phyloP scores from a whole-genome alignment of 2,113 vertebrate genomes.

The Salvelinus sp. region DNA sequence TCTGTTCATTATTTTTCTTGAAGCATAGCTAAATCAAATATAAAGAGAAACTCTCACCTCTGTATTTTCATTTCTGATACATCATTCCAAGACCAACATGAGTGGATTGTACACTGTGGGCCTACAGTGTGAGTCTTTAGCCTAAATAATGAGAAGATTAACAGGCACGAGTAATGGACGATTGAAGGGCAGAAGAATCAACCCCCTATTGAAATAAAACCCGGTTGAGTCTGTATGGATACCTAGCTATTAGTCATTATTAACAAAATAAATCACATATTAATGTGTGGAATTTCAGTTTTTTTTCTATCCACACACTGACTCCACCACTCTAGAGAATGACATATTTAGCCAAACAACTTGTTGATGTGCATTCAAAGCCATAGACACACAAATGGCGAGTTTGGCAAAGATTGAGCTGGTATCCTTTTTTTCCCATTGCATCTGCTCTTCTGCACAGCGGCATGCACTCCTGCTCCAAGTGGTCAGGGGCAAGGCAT shows the following conservation, averaged over 20 bases:
- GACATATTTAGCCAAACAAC: neutral
- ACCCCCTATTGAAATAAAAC: neutral
- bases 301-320: neutral
- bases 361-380: slow-evolving; percentile 23
- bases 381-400: slow-evolving; percentile 16
- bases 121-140: neutral
- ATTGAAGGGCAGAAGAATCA: neutral
- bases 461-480: slow-evolving; percentile 32
- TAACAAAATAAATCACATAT: slow-evolving; percentile 11
- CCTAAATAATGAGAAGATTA: neutral
- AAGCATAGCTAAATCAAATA: neutral
- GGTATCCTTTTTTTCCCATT: slow-evolving; percentile 27
- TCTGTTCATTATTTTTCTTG: neutral
- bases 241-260: neutral
- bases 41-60: no score
- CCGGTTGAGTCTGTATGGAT: neutral
- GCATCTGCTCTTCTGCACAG: slow-evolving; percentile 8
- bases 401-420: neutral
- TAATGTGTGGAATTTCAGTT: slow-evolving; percentile 22
- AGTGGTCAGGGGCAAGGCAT: slow-evolving; percentile 39
- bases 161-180: neutral
- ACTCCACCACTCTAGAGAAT: slow-evolving; percentile 17
- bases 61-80: neutral
- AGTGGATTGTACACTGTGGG: neutral
- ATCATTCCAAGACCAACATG: neutral